These are phyloP conservation scores for Drosophila triauraria DNA, from an alignment of 1,140 invertebrate species.

Conservation along the genomic window DNA sequence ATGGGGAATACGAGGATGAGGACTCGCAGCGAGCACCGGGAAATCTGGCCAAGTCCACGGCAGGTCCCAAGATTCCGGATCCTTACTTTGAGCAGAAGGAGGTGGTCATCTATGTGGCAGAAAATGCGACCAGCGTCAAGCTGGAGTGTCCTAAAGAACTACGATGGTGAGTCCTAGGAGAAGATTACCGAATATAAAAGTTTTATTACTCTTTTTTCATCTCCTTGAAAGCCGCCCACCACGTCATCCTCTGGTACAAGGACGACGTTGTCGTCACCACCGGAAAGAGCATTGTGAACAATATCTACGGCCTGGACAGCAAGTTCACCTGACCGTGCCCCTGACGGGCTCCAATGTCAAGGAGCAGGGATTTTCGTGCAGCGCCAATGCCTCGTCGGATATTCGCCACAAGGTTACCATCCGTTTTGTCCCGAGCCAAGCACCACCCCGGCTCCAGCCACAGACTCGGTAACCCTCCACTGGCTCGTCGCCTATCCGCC, in stretches of 20 bases:
- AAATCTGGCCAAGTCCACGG: conserved; percentile 60
- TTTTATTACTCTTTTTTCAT: neutral
- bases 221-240: conserved; percentile 34
- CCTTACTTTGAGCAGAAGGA: conserved; percentile 63
- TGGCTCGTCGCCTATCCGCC: neutral
- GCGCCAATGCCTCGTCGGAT: conserved; percentile 21
- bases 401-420: conserved; percentile 45
- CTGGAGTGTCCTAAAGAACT: conserved; percentile 69
- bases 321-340: conserved; percentile 54
- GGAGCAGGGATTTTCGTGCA: conserved; percentile 50
- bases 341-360: conserved; percentile 39
- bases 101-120: conserved; percentile 40
- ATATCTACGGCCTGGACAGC: conserved; percentile 50
- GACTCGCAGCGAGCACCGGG: conserved; percentile 50
- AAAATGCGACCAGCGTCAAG: conserved; percentile 43
- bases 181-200: neutral
- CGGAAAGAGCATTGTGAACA: conserved; percentile 25
- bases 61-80: conserved; percentile 16
- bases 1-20: conserved; percentile 47
- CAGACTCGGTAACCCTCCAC: neutral
- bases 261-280: conserved; percentile 37
- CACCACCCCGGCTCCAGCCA: conserved; percentile 31
- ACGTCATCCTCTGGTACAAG: conserved; percentile 66
- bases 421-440: conserved; percentile 38
- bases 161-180: conserved; percentile 47